Conservation (phyloP, 2,888 invertebrate species). For the Scaptomyza flava region DNA sequence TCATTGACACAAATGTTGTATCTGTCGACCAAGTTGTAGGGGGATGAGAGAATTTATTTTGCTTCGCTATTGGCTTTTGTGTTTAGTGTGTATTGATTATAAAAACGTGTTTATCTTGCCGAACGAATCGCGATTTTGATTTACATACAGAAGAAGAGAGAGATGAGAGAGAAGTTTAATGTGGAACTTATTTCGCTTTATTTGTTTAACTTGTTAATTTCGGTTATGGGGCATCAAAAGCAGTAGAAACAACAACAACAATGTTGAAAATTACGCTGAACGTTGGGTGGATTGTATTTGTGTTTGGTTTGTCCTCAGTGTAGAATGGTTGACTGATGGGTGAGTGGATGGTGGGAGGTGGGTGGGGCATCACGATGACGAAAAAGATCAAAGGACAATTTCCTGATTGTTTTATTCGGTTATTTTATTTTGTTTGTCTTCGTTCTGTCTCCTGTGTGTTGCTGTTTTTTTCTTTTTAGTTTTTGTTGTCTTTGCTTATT, state of each 20-base stretch:
- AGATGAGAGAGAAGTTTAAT: constrained; percentile 29
- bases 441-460: constrained; percentile 30
- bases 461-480: constrained; percentile 40
- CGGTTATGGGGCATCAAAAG: constrained; percentile 63
- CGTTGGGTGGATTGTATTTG: constrained; percentile 32
- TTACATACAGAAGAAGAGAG: constrained; percentile 7
- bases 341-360: not conserved
- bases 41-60: constrained; percentile 5
- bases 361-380: constrained; percentile 11
- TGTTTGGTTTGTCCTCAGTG: constrained; percentile 5
- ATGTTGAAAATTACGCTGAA: constrained; percentile 50
- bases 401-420: constrained; percentile 76
- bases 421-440: constrained; percentile 74
- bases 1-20: constrained; percentile 1
- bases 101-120: constrained; percentile 30
- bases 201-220: constrained; percentile 73
- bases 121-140: constrained; percentile 46
- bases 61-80: constrained; percentile 1
- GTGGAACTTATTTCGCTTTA: constrained; percentile 49
- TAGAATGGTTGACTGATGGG: constrained; percentile 1
- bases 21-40: not conserved
- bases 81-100: constrained; percentile 40
- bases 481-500: constrained; percentile 66
- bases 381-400: constrained; percentile 79
- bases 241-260: constrained; percentile 8